Evolutionary conservation across 30 jellyfish, hydroid and myxozoan species (phyloP).

Genomic region (Sanderia malayensis): DNA sequence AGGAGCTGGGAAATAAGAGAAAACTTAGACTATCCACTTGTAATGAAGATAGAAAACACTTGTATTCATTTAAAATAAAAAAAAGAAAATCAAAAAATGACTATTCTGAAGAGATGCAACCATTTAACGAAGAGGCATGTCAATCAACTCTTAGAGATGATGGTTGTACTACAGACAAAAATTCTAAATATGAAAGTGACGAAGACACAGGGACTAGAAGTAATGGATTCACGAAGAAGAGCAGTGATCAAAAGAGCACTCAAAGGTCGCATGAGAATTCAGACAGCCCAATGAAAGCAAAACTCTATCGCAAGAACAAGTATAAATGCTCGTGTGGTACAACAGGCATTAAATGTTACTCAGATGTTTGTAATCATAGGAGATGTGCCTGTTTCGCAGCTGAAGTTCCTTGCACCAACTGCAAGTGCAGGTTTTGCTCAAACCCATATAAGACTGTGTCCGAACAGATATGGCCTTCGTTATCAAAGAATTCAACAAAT

Average conservation of each 20-base stretch:
- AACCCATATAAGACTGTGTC: constrained; percentile 57
- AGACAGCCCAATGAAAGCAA: not conserved
- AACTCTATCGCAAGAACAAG: constrained; percentile 33
- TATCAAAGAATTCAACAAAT: constrained; percentile 8
- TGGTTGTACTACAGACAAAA: not conserved
- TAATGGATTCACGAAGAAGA: not conserved
- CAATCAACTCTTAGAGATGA: not conserved
- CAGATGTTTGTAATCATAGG: constrained; percentile 69
- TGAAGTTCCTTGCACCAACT: constrained; percentile 77
- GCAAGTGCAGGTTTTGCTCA: constrained; percentile 81
- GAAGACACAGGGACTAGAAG: not conserved
- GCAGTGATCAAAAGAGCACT: not conserved
- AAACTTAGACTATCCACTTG: not conserved
- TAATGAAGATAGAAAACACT: not conserved
- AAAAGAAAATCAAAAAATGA: not conserved
- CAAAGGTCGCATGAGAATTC: not conserved
- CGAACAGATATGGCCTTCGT: constrained; percentile 28
- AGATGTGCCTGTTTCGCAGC: constrained; percentile 83
- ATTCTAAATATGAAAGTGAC: not conserved
- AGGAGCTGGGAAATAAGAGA: not conserved
- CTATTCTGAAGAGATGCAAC: not conserved
- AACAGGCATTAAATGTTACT: constrained; percentile 41
- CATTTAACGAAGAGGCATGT: not conserved
- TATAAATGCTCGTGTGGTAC: constrained; percentile 78
- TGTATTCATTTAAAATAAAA: not conserved